phyloP scores from a whole-genome alignment of 1,140 invertebrate species.

The Pararge aegeria region DNA sequence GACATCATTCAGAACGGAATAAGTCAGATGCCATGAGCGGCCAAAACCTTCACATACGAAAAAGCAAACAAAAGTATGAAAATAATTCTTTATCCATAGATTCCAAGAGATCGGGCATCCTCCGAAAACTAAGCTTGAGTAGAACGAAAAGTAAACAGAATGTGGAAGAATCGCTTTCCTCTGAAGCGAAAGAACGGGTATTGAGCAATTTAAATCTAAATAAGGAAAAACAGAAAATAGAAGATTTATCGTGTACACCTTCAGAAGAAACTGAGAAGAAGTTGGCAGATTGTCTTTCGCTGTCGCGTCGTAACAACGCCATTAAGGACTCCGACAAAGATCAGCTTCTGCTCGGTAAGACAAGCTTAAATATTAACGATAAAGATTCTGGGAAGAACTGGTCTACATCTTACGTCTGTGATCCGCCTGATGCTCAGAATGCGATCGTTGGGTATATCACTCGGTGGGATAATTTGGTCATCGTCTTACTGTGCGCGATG shows the following conservation, averaged over 20 bases:
- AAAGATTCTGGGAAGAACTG: not conserved
- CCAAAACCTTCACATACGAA: not conserved
- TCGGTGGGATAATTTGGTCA: conserved; percentile 34
- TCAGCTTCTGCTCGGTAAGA: conserved; percentile 17
- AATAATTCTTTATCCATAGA: not conserved
- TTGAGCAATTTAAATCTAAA: not conserved
- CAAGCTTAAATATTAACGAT: conserved; percentile 16
- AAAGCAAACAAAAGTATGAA: not conserved
- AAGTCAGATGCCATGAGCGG: not conserved
- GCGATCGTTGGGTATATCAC: conserved; percentile 6
- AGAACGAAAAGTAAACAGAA: conserved; percentile 23
- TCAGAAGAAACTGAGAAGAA: conserved; percentile 13
- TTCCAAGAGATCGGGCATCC: conserved; percentile 9
- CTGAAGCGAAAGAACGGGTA: too few species aligned
- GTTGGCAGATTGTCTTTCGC: not conserved
- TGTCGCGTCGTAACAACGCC: not conserved
- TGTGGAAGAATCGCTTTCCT: conserved; percentile 5
- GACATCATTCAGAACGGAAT: not conserved
- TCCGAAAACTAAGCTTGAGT: not conserved
- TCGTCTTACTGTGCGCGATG: conserved; percentile 31
- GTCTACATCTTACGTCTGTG: conserved; percentile 17
- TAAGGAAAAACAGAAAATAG: not conserved
- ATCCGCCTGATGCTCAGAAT: not conserved
- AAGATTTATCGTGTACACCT: not conserved
- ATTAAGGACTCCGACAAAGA: conserved; percentile 18